A percentile compares a stretch with the other conserved stretches of the same genome.
Evolutionary conservation across 2,888 invertebrate genomes (phyloP).

Genomic region (Hemicrepidius hirtus): DNA sequence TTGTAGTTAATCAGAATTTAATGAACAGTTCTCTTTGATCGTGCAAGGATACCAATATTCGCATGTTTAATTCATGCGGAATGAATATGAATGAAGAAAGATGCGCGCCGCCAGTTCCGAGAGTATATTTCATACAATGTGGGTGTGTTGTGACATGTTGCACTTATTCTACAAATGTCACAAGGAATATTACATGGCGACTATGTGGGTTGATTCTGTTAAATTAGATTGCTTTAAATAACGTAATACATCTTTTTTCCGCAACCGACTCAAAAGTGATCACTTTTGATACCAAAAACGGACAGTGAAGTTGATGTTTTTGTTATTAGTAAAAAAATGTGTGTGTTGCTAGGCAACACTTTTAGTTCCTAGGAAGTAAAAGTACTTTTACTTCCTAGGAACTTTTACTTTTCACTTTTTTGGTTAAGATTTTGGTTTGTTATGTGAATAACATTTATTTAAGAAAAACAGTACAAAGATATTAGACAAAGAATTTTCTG

Average conservation of each 20-base stretch:
- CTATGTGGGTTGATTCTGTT: conserved; percentile 31
- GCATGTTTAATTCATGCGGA: conserved; percentile 31
- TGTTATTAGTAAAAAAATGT: no score
- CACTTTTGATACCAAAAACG: no score
- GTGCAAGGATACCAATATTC: conserved; percentile 25
- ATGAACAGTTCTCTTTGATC: conserved; percentile 10
- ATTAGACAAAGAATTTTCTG: no score
- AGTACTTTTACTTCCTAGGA: no score
- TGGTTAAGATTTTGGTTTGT: no score
- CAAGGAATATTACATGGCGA: conserved; percentile 40
- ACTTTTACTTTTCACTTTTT: no score
- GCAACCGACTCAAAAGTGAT: no score
- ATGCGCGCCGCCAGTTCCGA: conserved; percentile 26
- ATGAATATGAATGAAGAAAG: conserved; percentile 37
- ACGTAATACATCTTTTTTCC: conserved; percentile 18
- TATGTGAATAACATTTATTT: no score
- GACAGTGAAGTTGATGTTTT: no score
- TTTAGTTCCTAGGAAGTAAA: no score
- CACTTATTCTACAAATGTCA: conserved; percentile 41
- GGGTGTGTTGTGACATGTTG: conserved; percentile 43
- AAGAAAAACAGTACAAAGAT: no score
- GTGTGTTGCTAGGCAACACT: no score
- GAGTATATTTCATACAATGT: conserved; percentile 31
- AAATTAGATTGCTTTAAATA: conserved; percentile 37
- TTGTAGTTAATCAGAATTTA: not conserved